A percentile compares a stretch with the other conserved stretches of the same genome.
These are phyloP conservation scores for Drosophila tsacasi DNA, from an alignment of 1,140 invertebrate genomes.

Conservation along the genomic window DNA sequence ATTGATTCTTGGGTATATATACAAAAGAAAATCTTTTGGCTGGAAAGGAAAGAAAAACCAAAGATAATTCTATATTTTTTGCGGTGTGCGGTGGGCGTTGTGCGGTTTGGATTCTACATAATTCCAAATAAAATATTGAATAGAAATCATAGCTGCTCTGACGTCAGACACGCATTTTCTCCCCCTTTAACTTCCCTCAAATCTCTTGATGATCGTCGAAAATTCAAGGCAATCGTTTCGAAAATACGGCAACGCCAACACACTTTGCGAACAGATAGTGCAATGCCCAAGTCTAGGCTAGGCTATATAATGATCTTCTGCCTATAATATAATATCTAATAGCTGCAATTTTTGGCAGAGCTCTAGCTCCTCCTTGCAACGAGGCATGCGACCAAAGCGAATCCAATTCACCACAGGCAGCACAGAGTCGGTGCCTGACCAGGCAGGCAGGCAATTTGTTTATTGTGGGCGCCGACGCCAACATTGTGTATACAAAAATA, in stretches of 20 bases:
- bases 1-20: slow-evolving; percentile 17
- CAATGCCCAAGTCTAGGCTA: slow-evolving; percentile 28
- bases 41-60: slow-evolving; percentile 54
- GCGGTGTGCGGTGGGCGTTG: slow-evolving; percentile 56
- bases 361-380: slow-evolving; percentile 41
- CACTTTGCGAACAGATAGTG: slow-evolving; percentile 29
- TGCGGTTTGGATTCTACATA: slow-evolving; percentile 33
- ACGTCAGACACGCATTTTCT: slow-evolving; percentile 64
- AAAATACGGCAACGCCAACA: slow-evolving; percentile 78
- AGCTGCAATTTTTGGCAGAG: slow-evolving; percentile 64
- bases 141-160: slow-evolving; percentile 50
- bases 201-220: slow-evolving; percentile 19
- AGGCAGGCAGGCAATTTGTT: slow-evolving; percentile 69
- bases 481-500: slow-evolving; percentile 53
- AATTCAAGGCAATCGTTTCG: slow-evolving; percentile 77
- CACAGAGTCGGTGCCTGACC: not conserved
- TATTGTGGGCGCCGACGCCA: slow-evolving; percentile 68
- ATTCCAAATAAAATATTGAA: slow-evolving; percentile 51
- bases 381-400: slow-evolving; percentile 57
- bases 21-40: slow-evolving; percentile 28
- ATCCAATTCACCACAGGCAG: slow-evolving; percentile 74
- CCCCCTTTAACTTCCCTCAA: not conserved
- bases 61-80: slow-evolving; percentile 30
- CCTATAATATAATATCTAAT: slow-evolving; percentile 49
- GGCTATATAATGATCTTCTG: slow-evolving; percentile 23